phyloP scores from a whole-genome alignment of 2,888 invertebrate genomes.

The Rotaria magnacalcarata region DNA sequence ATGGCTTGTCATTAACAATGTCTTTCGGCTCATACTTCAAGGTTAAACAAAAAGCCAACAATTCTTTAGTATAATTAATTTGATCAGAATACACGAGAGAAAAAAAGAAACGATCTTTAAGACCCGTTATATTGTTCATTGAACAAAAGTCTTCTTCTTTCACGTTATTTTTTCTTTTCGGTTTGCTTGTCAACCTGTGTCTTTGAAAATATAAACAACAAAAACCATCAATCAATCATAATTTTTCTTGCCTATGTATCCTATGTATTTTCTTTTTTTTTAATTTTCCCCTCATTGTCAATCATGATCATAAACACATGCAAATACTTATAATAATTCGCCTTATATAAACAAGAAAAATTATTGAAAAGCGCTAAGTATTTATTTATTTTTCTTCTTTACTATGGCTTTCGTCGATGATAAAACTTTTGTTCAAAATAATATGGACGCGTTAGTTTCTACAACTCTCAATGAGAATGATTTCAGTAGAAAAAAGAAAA shows the following conservation, averaged over 20 bases:
- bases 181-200: background rate
- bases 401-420: background rate
- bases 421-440: background rate
- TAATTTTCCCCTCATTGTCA: background rate
- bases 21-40: slow-evolving; percentile 43
- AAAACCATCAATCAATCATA: too few relatives aligned
- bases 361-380: background rate
- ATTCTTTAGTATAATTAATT: background rate
- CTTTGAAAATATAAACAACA: background rate
- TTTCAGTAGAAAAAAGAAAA: too few relatives aligned
- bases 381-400: background rate
- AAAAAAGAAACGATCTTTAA: background rate
- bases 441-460: background rate
- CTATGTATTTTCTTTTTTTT: background rate
- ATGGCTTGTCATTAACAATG: slow-evolving; percentile 44
- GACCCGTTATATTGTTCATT: too few relatives aligned
- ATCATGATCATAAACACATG: background rate
- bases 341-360: background rate
- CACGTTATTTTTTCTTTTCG: background rate
- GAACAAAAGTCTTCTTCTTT: background rate
- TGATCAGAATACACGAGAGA: background rate
- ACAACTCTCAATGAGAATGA: too few relatives aligned
- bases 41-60: background rate
- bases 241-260: background rate
- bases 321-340: background rate